These are phyloP conservation scores for Toxonevra muliebris DNA, from an alignment of 2,888 invertebrate genomes.

Conservation along the genomic window DNA sequence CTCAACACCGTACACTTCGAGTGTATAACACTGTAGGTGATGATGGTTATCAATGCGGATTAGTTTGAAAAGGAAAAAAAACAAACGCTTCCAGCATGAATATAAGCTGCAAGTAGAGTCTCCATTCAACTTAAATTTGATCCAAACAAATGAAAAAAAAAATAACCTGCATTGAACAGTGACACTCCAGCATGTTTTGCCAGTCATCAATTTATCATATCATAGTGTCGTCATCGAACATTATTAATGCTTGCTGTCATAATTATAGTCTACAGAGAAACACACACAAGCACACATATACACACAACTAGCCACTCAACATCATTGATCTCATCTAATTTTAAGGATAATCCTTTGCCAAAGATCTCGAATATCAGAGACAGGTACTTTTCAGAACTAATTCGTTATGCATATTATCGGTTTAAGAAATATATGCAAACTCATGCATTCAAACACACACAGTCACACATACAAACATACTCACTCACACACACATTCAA, in stretches of 20 bases:
- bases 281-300: slow-evolving; percentile 1
- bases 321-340: slow-evolving; percentile 23
- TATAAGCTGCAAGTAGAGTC: too few species aligned
- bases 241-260: slow-evolving; percentile 23
- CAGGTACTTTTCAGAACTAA: slow-evolving; percentile 1
- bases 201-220: too few species aligned
- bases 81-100: too few species aligned
- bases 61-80: too few species aligned
- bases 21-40: too few species aligned
- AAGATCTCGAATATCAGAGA: not conserved
- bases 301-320: slow-evolving; percentile 6
- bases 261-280: slow-evolving; percentile 8
- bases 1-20: too few species aligned
- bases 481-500: slow-evolving; percentile 4
- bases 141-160: too few species aligned
- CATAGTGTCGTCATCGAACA: not conserved
- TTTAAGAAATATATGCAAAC: slow-evolving; percentile 1
- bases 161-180: too few species aligned
- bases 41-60: too few species aligned
- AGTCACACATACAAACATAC: slow-evolving; percentile 10
- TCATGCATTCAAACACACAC: not conserved
- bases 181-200: too few species aligned
- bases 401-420: slow-evolving; percentile 6
- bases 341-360: slow-evolving; percentile 14
- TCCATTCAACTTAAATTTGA: too few species aligned